Evolutionary conservation across 2,888 invertebrate genomes (phyloP).

Genomic region (Acanthosoma haemorrhoidale): DNA sequence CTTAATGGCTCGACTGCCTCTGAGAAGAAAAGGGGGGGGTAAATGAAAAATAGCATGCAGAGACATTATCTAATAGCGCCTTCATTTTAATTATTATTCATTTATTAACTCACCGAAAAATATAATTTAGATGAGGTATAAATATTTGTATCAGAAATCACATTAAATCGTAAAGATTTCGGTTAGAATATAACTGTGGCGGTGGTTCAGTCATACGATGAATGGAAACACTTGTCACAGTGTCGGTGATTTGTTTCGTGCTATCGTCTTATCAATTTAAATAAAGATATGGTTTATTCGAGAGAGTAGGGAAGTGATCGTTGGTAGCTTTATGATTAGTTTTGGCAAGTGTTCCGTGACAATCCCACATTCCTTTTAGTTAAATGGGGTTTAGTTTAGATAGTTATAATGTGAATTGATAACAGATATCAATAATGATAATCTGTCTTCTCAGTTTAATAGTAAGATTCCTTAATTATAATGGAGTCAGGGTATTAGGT

Average conservation of each 20-base stretch:
- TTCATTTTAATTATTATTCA: too few relatives aligned
- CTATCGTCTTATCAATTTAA: neutral
- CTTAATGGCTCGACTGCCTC: too few relatives aligned
- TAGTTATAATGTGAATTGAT: conserved; percentile 10
- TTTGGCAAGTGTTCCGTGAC: neutral
- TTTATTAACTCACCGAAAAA: too few relatives aligned
- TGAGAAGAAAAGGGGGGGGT: too few relatives aligned
- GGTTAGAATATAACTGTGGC: neutral
- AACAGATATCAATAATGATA: neutral
- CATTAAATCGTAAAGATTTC: too few relatives aligned
- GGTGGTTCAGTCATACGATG: neutral
- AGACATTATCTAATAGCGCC: too few relatives aligned
- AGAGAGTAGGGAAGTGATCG: neutral
- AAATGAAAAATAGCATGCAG: too few relatives aligned
- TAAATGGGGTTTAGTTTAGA: neutral
- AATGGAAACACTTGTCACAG: conserved; percentile 1
- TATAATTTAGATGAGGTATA: too few relatives aligned
- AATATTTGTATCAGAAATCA: too few relatives aligned
- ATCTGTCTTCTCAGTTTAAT: neutral
- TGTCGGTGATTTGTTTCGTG: neutral
- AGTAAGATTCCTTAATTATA: neutral
- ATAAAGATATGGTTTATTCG: neutral
- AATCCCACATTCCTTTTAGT: neutral
- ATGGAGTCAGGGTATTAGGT: neutral
- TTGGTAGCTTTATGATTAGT: neutral